Evolutionary conservation across 2,113 vertebrate species (phyloP).

Genomic region (Ammodramus savannarum): DNA sequence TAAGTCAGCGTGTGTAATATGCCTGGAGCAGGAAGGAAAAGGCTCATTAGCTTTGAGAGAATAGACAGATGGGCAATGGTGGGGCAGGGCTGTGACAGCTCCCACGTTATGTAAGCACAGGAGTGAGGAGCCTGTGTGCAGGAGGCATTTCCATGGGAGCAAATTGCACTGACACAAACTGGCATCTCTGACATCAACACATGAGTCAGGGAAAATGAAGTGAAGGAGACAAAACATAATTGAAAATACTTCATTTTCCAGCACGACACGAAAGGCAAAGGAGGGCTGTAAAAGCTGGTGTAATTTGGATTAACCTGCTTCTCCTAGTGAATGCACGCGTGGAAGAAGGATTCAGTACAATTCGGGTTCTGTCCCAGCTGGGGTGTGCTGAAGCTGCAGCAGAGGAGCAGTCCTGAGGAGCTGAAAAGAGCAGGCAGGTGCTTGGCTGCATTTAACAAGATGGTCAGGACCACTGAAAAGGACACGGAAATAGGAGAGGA

Average conservation of each 20-base stretch:
- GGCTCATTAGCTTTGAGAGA: constrained; percentile 7
- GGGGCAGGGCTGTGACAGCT: not conserved
- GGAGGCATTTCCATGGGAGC: constrained; percentile 30
- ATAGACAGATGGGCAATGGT: not conserved
- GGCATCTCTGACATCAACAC: not conserved
- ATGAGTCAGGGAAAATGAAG: not conserved
- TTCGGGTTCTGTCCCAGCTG: accelerated
- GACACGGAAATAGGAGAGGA: not conserved
- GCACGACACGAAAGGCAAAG: not conserved
- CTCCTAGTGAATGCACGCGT: too few relatives aligned
- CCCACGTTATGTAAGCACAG: not conserved
- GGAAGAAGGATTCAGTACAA: not conserved
- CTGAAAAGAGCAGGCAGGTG: not conserved
- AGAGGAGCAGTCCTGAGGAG: not conserved
- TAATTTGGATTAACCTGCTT: not conserved
- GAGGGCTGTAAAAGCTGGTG: not conserved
- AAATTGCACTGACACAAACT: constrained; percentile 4
- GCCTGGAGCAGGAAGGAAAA: not conserved
- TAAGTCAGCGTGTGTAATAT: not conserved
- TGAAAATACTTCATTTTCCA: not conserved
- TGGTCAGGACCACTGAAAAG: not conserved
- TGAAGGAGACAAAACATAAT: not conserved
- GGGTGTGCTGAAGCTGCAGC: not conserved
- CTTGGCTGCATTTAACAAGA: not conserved
- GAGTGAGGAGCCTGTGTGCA: not conserved